phyloP scores from a whole-genome alignment of 2,888 invertebrate species.

The Notocelia uddmanniana region DNA sequence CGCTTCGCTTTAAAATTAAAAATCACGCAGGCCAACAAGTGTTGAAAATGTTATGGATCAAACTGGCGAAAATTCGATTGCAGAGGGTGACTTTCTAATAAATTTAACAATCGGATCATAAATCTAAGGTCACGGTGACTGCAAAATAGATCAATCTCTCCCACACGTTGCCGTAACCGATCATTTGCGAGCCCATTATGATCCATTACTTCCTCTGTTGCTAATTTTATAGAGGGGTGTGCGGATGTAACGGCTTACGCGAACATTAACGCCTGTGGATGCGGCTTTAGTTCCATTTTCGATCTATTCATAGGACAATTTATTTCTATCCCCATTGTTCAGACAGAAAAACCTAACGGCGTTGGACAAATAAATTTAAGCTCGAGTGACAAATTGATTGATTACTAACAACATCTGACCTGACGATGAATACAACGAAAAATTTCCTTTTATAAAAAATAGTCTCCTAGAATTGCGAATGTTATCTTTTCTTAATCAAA shows the following conservation, averaged over 20 bases:
- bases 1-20: neutral
- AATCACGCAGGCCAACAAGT: neutral
- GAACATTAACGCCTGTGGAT: slow-evolving; percentile 68
- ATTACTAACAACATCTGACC: slow-evolving; percentile 28
- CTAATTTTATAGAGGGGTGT: slow-evolving; percentile 71
- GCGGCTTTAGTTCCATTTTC: slow-evolving; percentile 58
- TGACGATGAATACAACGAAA: neutral
- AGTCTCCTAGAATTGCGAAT: neutral
- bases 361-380: slow-evolving; percentile 38
- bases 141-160: slow-evolving; percentile 46
- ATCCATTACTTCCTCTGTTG: slow-evolving; percentile 71
- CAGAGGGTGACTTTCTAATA: slow-evolving; percentile 24
- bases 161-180: slow-evolving; percentile 54
- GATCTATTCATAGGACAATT: slow-evolving; percentile 48
- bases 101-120: slow-evolving; percentile 31
- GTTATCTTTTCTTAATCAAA: neutral
- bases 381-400: slow-evolving; percentile 38
- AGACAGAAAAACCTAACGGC: slow-evolving; percentile 38
- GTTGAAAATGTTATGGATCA: neutral
- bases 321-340: slow-evolving; percentile 39
- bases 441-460: neutral
- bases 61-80: neutral
- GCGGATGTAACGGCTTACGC: slow-evolving; percentile 76
- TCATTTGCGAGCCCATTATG: slow-evolving; percentile 63
- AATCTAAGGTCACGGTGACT: slow-evolving; percentile 42